Conservation (phyloP, 2,797 vertebrate genomes). For the Sphenodon punctatus region DNA sequence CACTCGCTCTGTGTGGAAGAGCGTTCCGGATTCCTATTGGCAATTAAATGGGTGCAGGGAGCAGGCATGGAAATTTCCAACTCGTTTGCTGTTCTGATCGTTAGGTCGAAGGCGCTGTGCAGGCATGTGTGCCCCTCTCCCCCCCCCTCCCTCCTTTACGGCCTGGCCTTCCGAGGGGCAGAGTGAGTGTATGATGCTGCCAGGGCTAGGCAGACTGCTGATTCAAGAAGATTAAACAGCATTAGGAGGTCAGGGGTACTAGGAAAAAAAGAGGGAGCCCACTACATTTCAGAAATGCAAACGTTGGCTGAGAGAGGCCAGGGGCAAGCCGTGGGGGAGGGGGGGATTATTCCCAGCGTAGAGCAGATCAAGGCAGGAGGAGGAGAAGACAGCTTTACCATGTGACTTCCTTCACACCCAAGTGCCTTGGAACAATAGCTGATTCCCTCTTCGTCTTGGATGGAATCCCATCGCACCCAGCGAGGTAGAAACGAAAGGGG, state of each 20-base stretch:
- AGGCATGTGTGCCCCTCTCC: rapidly evolving
- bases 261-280: constrained; percentile 23
- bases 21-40: neutral
- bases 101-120: neutral
- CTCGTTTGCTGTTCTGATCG: neutral
- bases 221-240: constrained; percentile 57
- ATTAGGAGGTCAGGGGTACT: constrained; percentile 59
- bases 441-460: constrained; percentile 32
- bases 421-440: constrained; percentile 49
- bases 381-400: constrained; percentile 45
- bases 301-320: constrained; percentile 10
- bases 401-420: constrained; percentile 61
- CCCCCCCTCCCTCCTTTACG: neutral
- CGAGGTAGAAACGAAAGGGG: constrained; percentile 60
- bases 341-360: constrained; percentile 51
- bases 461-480: constrained; percentile 36
- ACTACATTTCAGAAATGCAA: constrained; percentile 56
- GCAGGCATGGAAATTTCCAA: neutral
- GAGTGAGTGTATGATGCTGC: neutral
- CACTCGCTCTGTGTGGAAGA: neutral
- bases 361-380: constrained; percentile 22
- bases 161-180: neutral
- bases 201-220: constrained; percentile 26
- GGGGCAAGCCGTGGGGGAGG: constrained; percentile 16
- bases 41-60: neutral